Base-by-base conservation (phyloP, 2,888 invertebrate genomes). In the Xanthostigma xanthostigma region DNA sequence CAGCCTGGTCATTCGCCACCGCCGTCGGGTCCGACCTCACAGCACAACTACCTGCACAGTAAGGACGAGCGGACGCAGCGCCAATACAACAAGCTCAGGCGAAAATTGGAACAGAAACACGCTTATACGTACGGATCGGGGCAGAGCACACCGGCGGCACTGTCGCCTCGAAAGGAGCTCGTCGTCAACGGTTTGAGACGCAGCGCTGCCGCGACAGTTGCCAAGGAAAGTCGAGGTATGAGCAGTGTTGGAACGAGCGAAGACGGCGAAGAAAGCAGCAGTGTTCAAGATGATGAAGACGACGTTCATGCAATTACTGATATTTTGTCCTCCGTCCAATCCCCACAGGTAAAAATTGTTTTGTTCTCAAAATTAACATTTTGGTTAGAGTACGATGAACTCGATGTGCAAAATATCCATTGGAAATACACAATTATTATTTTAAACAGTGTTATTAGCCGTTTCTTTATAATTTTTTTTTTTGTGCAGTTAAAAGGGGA, bases 61-160 rank as follows among this genome's bases (percentile, higher is more conserved):
- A 84, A 86, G 64, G 85, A 87, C 64, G 88, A 88, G 65, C 73
- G 88, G 58, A 76, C 84, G 40, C 84, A 84, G 62, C 71, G 84
- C 53, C 85, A 85, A 64, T 81, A 83, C 62, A 78, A 76, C 54
- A 88, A 87, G 67, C 71, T 87, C 58, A 78, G 81, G 63, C 79
- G 80, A 59, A 86, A 86, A 66, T 67, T 85, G 55, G 85, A 86
- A 61, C 74, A 79, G 55, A 80, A 81, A 63, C 75, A 78, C 53
- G 38, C 39, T 17, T 14, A 4, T 62, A 68, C 71, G 71, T 58
- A 62, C 62, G 38, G 71, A 67, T 35, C 45, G 8, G 38, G 50
- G 50, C 69, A 72, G 43, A 73, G 70, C 52, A 80, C 81, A 37
- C 81, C 81, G 46, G 78, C 81, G 46, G 78, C 80, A 40, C 68